Base-by-base conservation (phyloP, 2,888 invertebrate species). In the Drosophila pseudotakahashii region DNA sequence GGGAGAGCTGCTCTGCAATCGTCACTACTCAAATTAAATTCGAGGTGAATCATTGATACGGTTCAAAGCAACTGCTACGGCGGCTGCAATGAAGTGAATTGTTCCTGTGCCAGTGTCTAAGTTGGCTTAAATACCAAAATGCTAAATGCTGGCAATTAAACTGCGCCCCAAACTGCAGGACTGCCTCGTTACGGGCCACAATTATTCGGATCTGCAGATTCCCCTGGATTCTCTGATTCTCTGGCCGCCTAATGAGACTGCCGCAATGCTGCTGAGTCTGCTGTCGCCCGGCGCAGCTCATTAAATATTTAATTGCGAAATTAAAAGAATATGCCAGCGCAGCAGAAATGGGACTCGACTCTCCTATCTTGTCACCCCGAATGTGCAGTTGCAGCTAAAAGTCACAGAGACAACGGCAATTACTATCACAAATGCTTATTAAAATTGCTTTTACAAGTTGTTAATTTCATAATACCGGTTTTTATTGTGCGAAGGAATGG, bases 301-400 rank as follows among this genome's bases (percentile, higher is more conserved):
- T 83, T 83, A 83, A 83, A 83, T 83, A 83, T 83, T 83, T 82
- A 83, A 83, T 88, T 83, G 81, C 60, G 60, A 87, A 87, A 87
- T 87, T 84, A 87, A 84, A 84, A 84, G 83, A 85, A 85, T 83
- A 68, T 86, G 86, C 82, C 66, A 77, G 76, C 87, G 68, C 66
- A 62, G 85, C 85, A 60, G 48, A 77, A 82, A 79, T 34, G 23
- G 11, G 23, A 32, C 60, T 44, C 10, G 19, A 63, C 26, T 57
- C 77, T 51, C 64, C 68, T 23, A 14, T 30, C 48, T 59, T 63
- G 64, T 63, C 62, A 42, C 34, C 50, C 59, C 55, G 52, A 84
- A 70, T 79, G 53, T 79, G 79, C 85, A 74, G 57, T 76, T 82
- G 58, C 80, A 79, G 83, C 86, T 53, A 32, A 48, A 67, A 69